These are phyloP conservation scores for Drosophila paranaensis DNA, from an alignment of 2,888 invertebrate species.

Conservation along the genomic window DNA sequence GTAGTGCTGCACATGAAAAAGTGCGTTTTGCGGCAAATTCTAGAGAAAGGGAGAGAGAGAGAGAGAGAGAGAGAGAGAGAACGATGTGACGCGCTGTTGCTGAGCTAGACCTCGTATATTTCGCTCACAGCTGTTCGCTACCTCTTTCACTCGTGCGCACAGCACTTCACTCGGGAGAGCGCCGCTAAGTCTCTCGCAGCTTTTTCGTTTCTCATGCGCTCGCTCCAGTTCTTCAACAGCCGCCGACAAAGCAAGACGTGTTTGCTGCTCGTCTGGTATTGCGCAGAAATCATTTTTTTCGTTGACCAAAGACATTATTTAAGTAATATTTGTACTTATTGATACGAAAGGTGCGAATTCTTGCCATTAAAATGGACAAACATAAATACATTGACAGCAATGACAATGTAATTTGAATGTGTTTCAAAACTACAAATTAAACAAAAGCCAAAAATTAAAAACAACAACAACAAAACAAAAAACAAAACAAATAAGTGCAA, in stretches of 20 bases:
- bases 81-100: no score
- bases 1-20: no score
- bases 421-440: conserved; percentile 2
- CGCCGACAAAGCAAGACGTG: conserved; percentile 22
- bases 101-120: not conserved
- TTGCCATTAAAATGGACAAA: conserved; percentile 63
- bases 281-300: not conserved
- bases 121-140: not conserved
- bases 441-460: conserved; percentile 3
- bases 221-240: not conserved
- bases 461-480: not conserved
- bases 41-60: no score
- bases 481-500: conserved; percentile 16
- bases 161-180: no score
- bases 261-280: conserved; percentile 14
- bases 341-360: conserved; percentile 18
- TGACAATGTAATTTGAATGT: conserved; percentile 52
- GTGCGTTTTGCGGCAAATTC: no score
- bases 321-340: conserved; percentile 8
- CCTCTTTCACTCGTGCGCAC: no score
- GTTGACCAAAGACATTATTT: not conserved
- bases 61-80: no score
- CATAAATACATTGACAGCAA: conserved; percentile 60
- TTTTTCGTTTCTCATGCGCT: no score
- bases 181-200: no score